A percentile compares a stretch with the other conserved stretches of the same genome.
phyloP scores from a whole-genome alignment of 2,113 vertebrate genomes.

The Pterocles gutturalis region DNA sequence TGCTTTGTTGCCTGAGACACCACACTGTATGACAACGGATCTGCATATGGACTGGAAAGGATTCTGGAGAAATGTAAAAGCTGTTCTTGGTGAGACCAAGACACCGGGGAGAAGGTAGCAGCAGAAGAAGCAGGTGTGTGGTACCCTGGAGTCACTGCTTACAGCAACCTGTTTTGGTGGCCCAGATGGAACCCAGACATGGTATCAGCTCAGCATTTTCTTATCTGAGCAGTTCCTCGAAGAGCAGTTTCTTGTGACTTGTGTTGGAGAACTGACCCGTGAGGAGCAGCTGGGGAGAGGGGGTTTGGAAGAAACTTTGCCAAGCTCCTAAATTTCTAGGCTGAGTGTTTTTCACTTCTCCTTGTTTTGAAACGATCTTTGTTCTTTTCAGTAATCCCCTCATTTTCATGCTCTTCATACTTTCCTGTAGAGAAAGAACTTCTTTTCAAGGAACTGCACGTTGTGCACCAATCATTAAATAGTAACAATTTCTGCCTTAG shows the following conservation, averaged over 20 bases:
- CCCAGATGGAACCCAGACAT: background rate
- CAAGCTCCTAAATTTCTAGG: background rate
- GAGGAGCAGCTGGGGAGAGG: background rate
- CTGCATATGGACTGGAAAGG: background rate
- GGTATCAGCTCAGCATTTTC: background rate
- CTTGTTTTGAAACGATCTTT: background rate
- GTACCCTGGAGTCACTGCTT: background rate
- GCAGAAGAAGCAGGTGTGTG: background rate
- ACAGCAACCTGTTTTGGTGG: background rate
- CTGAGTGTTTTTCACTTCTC: background rate
- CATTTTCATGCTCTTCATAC: background rate
- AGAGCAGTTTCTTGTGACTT: background rate
- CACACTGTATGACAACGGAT: fast-evolving
- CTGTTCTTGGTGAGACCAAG: background rate
- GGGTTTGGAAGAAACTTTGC: background rate
- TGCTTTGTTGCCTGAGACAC: background rate
- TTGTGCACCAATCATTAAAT: background rate
- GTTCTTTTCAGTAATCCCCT: background rate
- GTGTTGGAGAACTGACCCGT: background rate
- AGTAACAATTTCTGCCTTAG: background rate
- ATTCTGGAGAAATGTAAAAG: background rate
- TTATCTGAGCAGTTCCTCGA: background rate
- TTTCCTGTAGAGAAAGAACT: background rate
- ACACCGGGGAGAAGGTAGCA: background rate
- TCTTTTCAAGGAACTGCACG: background rate